Percentiles rank a stretch among this genome's conserved stretches.
Evolutionary conservation across 2,113 vertebrate species (phyloP).

Genomic region (Larimichthys polyactis): DNA sequence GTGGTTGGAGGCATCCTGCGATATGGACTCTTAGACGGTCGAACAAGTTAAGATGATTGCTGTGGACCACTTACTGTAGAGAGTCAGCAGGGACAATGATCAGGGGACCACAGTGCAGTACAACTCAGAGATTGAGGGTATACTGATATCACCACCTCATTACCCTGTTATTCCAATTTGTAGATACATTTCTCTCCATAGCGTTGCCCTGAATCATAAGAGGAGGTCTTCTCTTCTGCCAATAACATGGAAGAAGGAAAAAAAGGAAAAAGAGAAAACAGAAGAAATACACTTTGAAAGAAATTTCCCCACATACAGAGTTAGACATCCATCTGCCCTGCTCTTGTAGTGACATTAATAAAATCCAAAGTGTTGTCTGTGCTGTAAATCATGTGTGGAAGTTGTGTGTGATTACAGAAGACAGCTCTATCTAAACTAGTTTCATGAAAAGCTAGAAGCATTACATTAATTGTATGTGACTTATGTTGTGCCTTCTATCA

Average conservation of each 20-base stretch:
- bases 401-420: constrained; percentile 59
- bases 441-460: background rate
- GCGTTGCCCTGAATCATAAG: constrained; percentile 29
- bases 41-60: constrained; percentile 52
- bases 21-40: constrained; percentile 33
- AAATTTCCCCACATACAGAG: constrained; percentile 20
- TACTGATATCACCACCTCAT: constrained; percentile 60
- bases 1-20: constrained; percentile 29
- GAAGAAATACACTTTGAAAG: constrained; percentile 25
- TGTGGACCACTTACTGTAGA: constrained; percentile 36
- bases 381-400: constrained; percentile 74
- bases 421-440: constrained; percentile 39
- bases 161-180: constrained; percentile 62
- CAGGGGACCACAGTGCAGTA: constrained; percentile 17
- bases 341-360: constrained; percentile 31
- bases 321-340: constrained; percentile 11
- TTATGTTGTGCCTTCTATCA: background rate
- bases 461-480: background rate
- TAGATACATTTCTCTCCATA: constrained; percentile 30
- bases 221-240: constrained; percentile 27
- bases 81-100: constrained; percentile 35
- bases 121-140: constrained; percentile 46
- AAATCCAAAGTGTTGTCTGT: constrained; percentile 47
- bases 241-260: background rate
- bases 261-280: background rate